These are phyloP conservation scores for Pelodytes ibericus DNA, from an alignment of 2,797 vertebrate genomes.

Conservation along the genomic window DNA sequence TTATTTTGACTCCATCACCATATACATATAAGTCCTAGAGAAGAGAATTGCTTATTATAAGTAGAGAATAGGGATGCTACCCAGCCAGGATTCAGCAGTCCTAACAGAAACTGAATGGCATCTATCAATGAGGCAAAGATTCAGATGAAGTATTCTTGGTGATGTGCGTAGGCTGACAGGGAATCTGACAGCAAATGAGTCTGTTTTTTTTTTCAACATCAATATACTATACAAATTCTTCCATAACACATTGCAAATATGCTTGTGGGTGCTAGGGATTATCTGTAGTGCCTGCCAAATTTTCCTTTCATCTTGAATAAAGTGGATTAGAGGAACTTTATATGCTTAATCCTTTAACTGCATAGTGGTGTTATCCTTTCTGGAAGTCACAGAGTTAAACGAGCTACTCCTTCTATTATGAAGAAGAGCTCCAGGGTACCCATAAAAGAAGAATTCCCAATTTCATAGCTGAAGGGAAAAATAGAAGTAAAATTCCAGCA, in stretches of 20 bases:
- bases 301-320: conserved; percentile 2
- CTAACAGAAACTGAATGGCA: too few relatives aligned
- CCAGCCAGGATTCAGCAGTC: too few relatives aligned
- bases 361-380: neutral
- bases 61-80: too few relatives aligned
- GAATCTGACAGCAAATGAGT: too few relatives aligned
- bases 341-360: conserved; percentile 10
- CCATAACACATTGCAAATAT: neutral
- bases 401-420: neutral
- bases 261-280: neutral
- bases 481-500: conserved; percentile 9
- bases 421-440: neutral
- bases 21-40: too few relatives aligned
- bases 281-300: neutral
- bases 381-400: neutral
- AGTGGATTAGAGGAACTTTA: neutral
- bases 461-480: conserved; percentile 22
- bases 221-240: neutral
- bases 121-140: too few relatives aligned
- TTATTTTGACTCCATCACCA: too few relatives aligned
- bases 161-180: too few relatives aligned
- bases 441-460: conserved; percentile 4
- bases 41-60: too few relatives aligned
- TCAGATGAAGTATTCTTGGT: too few relatives aligned
- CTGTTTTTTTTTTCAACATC: too few relatives aligned